phyloP scores from a whole-genome alignment of 1,140 invertebrate genomes.

The Nasonia longicornis region DNA sequence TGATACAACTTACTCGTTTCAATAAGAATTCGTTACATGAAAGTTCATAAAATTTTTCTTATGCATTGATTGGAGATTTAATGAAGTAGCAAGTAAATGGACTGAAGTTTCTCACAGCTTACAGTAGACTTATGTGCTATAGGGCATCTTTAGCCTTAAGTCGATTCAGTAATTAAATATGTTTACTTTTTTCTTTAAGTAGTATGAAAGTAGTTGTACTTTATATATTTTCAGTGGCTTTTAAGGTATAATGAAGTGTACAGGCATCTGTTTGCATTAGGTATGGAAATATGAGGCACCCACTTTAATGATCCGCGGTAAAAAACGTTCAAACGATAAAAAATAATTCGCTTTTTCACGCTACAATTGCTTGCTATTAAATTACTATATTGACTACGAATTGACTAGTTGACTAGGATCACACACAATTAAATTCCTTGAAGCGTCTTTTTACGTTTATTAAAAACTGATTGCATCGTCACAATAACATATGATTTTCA shows the following conservation, averaged over 20 bases:
- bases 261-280: conserved; percentile 50
- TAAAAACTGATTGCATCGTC: conserved; percentile 42
- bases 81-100: conserved; percentile 54
- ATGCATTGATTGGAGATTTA: background rate
- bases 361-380: conserved; percentile 33
- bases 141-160: conserved; percentile 52
- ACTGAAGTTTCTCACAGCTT: conserved; percentile 55
- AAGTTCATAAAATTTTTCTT: conserved; percentile 22
- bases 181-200: conserved; percentile 53
- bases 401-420: conserved; percentile 48
- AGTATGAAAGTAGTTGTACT: conserved; percentile 64
- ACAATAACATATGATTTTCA: conserved; percentile 38
- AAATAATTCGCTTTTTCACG: conserved; percentile 47
- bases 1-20: conserved; percentile 50
- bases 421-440: conserved; percentile 21
- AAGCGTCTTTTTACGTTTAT: conserved; percentile 5
- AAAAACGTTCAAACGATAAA: conserved; percentile 48
- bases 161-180: conserved; percentile 58
- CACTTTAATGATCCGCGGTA: conserved; percentile 50
- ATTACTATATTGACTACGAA: conserved; percentile 53
- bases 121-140: conserved; percentile 53
- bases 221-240: conserved; percentile 56
- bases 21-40: conserved; percentile 47
- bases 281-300: conserved; percentile 52
- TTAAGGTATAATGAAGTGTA: conserved; percentile 54